Evolutionary conservation across 2,113 vertebrate genomes (phyloP), one percentile per base, ranked within the genome.

Genomic region (Phalacrocorax brasilianus): DNA sequence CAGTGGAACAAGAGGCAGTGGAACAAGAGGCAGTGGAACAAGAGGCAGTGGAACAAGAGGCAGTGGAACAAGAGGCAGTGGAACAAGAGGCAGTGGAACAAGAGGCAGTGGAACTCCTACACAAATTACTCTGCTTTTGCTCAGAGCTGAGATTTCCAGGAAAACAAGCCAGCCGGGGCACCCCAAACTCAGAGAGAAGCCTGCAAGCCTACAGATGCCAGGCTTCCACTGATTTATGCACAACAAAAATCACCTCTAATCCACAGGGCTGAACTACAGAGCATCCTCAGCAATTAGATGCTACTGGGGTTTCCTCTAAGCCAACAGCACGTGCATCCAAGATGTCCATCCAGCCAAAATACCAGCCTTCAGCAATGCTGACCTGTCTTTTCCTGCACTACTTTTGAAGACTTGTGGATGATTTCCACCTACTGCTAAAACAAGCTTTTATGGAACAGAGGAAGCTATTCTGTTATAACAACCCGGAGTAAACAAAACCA

Each of bases 311-410:
- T 65, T 74, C 9, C 63, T 66, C 61, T 22, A 23, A 62, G 30
- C 56, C 81, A 44, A 9, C 21, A 42, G 44, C 17, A 7, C 1
- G 0, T 6, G 24, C 1, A 14, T 3, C 28, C 32, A 49, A 49
- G 30, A 24, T 5, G 14, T 19, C 55, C 45, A 47, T 2, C 38
- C 62, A 44, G 66, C 42, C 76, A 20, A 52, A 88, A 45, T 14
- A 24, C 58, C 87, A 80, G 80, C 53, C 50, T 35, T 26, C 1
- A 24, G 72, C 83, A 91, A 40, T 1, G 1, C 72, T n/a, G 32
- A 13, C 17, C 56, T 28, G 16, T 11, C 33, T 24, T 40, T 9
- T 38, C 80, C 65, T n/a, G 28, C 30, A 7, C 45, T 45, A 23
- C 14, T 5, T 55, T 9, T 49, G 65, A 50, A 18, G 22, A 24